phyloP scores from a whole-genome alignment of 1,140 invertebrate species.

The Neomicropteryx cornuta region DNA sequence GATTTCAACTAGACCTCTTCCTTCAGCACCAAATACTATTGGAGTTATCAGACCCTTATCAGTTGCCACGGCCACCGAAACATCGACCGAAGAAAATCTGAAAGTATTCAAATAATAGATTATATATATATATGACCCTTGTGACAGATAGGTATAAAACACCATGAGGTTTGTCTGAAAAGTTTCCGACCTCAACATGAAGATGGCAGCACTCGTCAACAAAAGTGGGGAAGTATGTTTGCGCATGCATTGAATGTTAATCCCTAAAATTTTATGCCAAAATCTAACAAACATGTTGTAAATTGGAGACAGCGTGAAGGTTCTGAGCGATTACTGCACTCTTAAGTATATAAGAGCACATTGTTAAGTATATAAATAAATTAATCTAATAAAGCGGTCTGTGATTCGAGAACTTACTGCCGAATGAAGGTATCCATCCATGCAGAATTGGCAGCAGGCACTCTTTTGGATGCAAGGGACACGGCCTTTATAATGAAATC shows the following conservation, averaged over 20 bases:
- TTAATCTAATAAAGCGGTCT: too few relatives aligned
- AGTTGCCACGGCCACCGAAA: conserved; percentile 94
- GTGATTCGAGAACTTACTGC: too few relatives aligned
- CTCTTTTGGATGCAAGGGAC: conserved; percentile 81
- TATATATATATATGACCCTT: conserved; percentile 3
- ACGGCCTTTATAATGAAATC: conserved; percentile 97
- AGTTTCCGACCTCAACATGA: too few relatives aligned
- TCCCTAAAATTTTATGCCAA: too few relatives aligned
- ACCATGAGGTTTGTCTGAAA: neutral
- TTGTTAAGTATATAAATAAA: too few relatives aligned
- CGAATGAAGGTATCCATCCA: conserved; percentile 94
- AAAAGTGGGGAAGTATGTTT: too few relatives aligned
- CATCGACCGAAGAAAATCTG: conserved; percentile 83
- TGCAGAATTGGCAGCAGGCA: conserved; percentile 91
- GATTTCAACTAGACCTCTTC: conserved; percentile 84
- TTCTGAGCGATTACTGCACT: too few relatives aligned
- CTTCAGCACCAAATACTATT: conserved; percentile 90
- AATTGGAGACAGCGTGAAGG: too few relatives aligned
- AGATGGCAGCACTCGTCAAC: too few relatives aligned
- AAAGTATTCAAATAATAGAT: conserved; percentile 12
- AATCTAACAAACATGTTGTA: too few relatives aligned
- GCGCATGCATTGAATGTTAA: too few relatives aligned
- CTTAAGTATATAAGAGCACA: too few relatives aligned
- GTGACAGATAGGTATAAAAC: conserved; percentile 9
- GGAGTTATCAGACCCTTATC: conserved; percentile 94